A percentile compares a stretch with the other conserved stretches of the same genome.
phyloP scores from a whole-genome alignment of 2,113 vertebrate genomes.

The Chionis minor region DNA sequence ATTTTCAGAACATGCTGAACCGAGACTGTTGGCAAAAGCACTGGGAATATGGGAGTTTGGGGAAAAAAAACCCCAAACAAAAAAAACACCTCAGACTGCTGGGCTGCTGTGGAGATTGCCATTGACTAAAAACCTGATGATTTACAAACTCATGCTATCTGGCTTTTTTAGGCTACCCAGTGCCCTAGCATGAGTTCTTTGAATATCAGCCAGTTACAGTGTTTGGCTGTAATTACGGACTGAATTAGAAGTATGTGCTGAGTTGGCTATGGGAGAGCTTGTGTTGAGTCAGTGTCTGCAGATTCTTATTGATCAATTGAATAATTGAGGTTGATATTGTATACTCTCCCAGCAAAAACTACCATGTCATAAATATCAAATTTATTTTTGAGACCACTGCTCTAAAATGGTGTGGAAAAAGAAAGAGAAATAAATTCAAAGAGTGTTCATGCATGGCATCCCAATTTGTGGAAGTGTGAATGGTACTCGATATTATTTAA shows the following conservation, averaged over 20 bases:
- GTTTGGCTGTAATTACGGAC: background rate
- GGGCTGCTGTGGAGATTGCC: background rate
- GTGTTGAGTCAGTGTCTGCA: background rate
- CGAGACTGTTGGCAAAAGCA: background rate
- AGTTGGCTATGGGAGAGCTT: background rate
- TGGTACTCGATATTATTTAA: background rate
- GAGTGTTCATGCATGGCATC: background rate
- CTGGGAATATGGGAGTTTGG: background rate
- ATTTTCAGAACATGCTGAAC: background rate
- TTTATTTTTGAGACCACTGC: background rate
- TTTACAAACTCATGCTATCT: background rate
- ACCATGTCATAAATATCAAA: background rate
- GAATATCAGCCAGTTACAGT: background rate
- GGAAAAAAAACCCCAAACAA: background rate
- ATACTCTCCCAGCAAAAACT: background rate
- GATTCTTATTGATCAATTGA: background rate
- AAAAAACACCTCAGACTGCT: background rate
- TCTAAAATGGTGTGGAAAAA: background rate
- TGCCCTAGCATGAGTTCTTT: background rate
- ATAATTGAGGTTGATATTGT: background rate
- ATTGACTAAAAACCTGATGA: background rate
- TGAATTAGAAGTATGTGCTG: constrained; percentile 13
- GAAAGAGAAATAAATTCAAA: background rate
- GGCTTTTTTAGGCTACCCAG: background rate
- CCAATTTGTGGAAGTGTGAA: background rate